Evolutionary conservation across 2,888 invertebrate species (phyloP).

Genomic region (Antheraea yamamai): DNA sequence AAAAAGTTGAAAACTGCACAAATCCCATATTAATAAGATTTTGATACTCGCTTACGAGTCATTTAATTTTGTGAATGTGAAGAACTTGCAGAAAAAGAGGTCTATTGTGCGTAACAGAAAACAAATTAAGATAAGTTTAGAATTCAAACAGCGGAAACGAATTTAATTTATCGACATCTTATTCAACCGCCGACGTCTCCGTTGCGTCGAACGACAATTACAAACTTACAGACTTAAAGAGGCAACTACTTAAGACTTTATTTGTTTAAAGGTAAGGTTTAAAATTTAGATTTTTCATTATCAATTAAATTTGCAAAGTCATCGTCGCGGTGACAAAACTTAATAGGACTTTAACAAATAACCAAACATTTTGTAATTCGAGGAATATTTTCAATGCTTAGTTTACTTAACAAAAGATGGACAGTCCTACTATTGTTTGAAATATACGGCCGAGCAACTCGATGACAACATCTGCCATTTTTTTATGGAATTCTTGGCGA

Average conservation of each 20-base stretch:
- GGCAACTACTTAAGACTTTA: slow-evolving; percentile 35
- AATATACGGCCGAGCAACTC: slow-evolving; percentile 56
- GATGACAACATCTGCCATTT: slow-evolving; percentile 77
- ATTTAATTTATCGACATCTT: slow-evolving; percentile 80
- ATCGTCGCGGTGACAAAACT: slow-evolving; percentile 72
- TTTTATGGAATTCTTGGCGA: slow-evolving; percentile 60
- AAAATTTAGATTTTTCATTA: slow-evolving; percentile 29
- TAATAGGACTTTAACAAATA: slow-evolving; percentile 81
- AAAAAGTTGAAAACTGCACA: not conserved
- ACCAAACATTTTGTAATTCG: slow-evolving; percentile 80
- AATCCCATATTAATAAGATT: slow-evolving; percentile 27
- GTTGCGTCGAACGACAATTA: slow-evolving; percentile 75
- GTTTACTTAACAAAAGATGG: slow-evolving; percentile 73
- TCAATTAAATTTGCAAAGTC: slow-evolving; percentile 45
- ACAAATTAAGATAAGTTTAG: slow-evolving; percentile 78
- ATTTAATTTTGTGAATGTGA: slow-evolving; percentile 59
- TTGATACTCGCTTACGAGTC: slow-evolving; percentile 45
- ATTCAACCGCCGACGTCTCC: slow-evolving; percentile 67
- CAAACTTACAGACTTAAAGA: slow-evolving; percentile 43
- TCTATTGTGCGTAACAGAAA: slow-evolving; percentile 59
- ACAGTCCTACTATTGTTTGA: slow-evolving; percentile 62
- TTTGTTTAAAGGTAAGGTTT: slow-evolving; percentile 29
- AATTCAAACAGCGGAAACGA: slow-evolving; percentile 77
- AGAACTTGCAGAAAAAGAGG: slow-evolving; percentile 43
- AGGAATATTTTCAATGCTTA: slow-evolving; percentile 74